Percentiles rank a stretch among this genome's conserved stretches.
phyloP scores from a whole-genome alignment of 2,797 vertebrate species.

The Glyptemys insculpta region DNA sequence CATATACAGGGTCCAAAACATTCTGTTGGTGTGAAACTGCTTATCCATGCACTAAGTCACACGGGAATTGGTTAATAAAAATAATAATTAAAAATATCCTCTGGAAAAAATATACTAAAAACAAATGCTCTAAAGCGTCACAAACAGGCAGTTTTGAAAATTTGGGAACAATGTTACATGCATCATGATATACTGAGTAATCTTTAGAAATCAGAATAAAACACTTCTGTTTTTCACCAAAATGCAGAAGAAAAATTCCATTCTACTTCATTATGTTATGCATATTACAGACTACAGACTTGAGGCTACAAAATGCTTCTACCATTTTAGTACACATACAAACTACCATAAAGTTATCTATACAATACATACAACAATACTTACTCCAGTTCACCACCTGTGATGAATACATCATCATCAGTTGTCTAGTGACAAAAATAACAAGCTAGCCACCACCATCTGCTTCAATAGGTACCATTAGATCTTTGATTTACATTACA shows the following conservation, averaged over 20 bases:
- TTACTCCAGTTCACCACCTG: constrained; percentile 69
- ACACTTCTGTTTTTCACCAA: constrained; percentile 75
- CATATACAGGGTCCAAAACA: constrained; percentile 73
- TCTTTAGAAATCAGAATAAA: constrained; percentile 77
- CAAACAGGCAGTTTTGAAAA: constrained; percentile 78
- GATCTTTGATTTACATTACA: constrained; percentile 58
- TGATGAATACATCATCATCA: constrained; percentile 41
- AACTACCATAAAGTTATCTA: constrained; percentile 81
- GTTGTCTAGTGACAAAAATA: constrained; percentile 58
- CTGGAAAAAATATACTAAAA: constrained; percentile 62
- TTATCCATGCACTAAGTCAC: constrained; percentile 82
- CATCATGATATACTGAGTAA: constrained; percentile 70
- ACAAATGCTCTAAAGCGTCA: constrained; percentile 57
- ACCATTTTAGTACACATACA: constrained; percentile 79
- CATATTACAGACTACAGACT: constrained; percentile 85
- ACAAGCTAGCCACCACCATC: constrained; percentile 55
- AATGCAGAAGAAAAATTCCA: constrained; percentile 81
- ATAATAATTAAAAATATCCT: constrained; percentile 43
- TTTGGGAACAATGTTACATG: constrained; percentile 78
- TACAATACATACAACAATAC: constrained; percentile 81
- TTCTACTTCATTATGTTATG: constrained; percentile 78
- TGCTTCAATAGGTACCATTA: constrained; percentile 60
- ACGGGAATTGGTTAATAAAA: constrained; percentile 47
- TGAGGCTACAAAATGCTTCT: constrained; percentile 83
- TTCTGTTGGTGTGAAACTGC: constrained; percentile 76